These are phyloP conservation scores for Hydrolagus colliei DNA, from an alignment of 2,797 vertebrate species.

Conservation along the genomic window DNA sequence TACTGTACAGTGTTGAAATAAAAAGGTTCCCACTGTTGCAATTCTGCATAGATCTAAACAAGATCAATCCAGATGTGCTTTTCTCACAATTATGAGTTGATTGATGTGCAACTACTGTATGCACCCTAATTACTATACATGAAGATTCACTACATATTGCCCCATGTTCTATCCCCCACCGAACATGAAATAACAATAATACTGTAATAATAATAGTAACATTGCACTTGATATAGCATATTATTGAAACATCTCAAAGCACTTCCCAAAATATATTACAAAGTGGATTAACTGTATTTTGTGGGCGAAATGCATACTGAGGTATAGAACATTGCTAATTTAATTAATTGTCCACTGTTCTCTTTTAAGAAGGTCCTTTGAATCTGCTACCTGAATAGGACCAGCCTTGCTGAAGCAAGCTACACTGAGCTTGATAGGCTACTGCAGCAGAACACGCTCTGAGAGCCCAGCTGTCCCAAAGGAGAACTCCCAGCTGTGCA, in stretches of 20 bases:
- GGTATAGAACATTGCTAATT: background rate
- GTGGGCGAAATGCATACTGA: background rate
- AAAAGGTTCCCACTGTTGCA: background rate
- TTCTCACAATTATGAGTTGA: background rate
- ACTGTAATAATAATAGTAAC: no score
- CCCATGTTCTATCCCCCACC: background rate
- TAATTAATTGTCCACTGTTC: background rate
- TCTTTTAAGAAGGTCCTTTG: background rate
- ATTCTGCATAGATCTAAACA: background rate
- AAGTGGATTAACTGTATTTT: no score
- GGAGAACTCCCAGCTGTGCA: conserved; percentile 11
- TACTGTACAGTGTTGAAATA: background rate
- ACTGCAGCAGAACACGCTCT: background rate
- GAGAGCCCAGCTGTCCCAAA: background rate
- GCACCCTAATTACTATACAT: background rate
- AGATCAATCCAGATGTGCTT: background rate
- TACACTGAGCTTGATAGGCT: background rate
- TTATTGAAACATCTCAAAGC: no score
- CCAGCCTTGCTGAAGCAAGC: background rate
- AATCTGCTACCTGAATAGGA: background rate
- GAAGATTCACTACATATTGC: background rate
- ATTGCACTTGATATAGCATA: no score
- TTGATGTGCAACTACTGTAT: background rate
- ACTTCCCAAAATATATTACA: no score
- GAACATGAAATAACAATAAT: background rate